Conservation (phyloP, 2,113 vertebrate species). For the Globicephala melas region DNA sequence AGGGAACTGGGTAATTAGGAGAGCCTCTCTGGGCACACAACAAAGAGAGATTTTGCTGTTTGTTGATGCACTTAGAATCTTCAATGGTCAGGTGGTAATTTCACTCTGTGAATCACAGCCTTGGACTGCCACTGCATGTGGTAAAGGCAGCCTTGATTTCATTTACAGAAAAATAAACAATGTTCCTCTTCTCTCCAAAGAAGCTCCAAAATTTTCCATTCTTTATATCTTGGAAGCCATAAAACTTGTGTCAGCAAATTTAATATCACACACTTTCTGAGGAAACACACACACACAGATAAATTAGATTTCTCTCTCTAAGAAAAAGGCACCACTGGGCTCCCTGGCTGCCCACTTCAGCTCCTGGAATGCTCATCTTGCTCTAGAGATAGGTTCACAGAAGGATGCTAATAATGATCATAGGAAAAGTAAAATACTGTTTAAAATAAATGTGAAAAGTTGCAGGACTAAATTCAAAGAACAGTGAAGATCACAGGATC, state of each 20-base stretch:
- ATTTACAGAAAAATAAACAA: conserved; percentile 40
- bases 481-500: neutral
- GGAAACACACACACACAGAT: neutral
- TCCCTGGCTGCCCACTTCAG: neutral
- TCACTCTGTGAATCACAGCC: conserved; percentile 8
- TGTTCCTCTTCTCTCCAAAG: neutral
- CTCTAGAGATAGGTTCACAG: neutral
- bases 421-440: neutral
- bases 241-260: conserved; percentile 11
- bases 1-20: neutral
- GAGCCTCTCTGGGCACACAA: neutral
- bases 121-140: neutral
- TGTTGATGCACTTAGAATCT: conserved; percentile 23
- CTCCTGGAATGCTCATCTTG: neutral
- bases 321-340: neutral
- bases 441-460: neutral
- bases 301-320: neutral
- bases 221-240: neutral
- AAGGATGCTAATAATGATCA: conserved; percentile 4
- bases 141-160: conserved; percentile 30
- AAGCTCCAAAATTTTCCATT: neutral
- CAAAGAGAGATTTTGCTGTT: neutral
- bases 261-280: conserved; percentile 13
- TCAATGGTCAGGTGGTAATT: conserved; percentile 37
- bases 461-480: neutral